phyloP scores from a whole-genome alignment of 2,888 invertebrate species.

The Agriotes lineatus region DNA sequence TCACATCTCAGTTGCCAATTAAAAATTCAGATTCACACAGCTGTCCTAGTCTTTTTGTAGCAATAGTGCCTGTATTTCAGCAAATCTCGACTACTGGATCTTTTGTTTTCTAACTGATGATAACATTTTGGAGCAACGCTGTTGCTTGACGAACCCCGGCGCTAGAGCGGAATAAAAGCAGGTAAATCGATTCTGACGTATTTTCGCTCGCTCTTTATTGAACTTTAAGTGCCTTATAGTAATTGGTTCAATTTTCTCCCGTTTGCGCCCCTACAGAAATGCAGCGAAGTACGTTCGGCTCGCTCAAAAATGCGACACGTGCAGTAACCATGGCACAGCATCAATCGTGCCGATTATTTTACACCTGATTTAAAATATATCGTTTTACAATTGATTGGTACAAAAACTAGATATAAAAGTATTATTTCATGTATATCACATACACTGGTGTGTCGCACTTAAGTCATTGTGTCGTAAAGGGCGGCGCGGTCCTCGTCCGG shows the following conservation, averaged over 20 bases:
- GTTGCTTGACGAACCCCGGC: neutral
- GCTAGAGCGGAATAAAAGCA: constrained; percentile 7
- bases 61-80: too few relatives aligned
- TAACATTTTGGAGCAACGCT: neutral
- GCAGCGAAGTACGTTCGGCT: neutral
- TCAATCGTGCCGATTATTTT: neutral
- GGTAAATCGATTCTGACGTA: constrained; percentile 6
- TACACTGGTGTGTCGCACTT: constrained; percentile 42
- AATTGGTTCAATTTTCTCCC: constrained; percentile 8
- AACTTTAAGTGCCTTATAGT: neutral
- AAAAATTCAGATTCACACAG: too few relatives aligned
- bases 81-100: too few relatives aligned
- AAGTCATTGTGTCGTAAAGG: constrained; percentile 51
- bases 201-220: constrained; percentile 4
- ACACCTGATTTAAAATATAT: constrained; percentile 33
- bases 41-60: too few relatives aligned
- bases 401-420: constrained; percentile 46
- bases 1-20: too few relatives aligned
- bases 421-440: constrained; percentile 48
- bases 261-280: neutral
- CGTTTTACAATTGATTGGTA: constrained; percentile 38
- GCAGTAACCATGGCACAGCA: constrained; percentile 11
- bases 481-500: constrained; percentile 69
- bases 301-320: constrained; percentile 12
- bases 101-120: neutral